Percentiles rank a stretch among this genome's conserved stretches.
Conservation (phyloP, 2,888 invertebrate species). For the Itoplectis maculator region DNA sequence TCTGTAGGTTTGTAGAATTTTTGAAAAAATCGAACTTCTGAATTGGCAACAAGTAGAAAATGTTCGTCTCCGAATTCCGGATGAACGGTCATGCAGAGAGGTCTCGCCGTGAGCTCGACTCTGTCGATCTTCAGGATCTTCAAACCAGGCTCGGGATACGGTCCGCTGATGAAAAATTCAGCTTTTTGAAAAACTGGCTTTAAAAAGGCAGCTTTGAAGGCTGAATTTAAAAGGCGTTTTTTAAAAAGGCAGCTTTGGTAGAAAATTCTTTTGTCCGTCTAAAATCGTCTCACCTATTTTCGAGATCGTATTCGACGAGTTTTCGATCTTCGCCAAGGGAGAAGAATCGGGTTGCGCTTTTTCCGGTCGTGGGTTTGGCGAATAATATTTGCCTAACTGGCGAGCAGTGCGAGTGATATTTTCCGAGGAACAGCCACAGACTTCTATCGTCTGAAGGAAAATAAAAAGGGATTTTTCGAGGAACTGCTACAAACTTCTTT, state of each 20-base stretch:
- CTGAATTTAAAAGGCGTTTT: background rate
- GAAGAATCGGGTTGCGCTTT: constrained; percentile 85
- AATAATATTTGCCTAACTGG: constrained; percentile 87
- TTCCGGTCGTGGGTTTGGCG: constrained; percentile 82
- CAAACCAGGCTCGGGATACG: constrained; percentile 78
- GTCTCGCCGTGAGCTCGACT: constrained; percentile 88
- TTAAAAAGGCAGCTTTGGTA: background rate
- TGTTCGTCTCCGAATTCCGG: constrained; percentile 83
- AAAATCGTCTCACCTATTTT: constrained; percentile 79
- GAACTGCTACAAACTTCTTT: no score
- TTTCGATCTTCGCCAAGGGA: constrained; percentile 87
- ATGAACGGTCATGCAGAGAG: constrained; percentile 86
- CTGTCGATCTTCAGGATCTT: constrained; percentile 84
- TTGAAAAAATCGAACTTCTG: constrained; percentile 85
- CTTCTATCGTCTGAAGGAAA: constrained; percentile 72
- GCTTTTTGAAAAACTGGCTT: no score
- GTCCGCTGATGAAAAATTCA: constrained; percentile 70
- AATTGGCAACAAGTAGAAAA: constrained; percentile 87
- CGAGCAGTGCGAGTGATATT: constrained; percentile 87
- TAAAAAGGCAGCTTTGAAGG: no score
- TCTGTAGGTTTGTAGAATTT: background rate
- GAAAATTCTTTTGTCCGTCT: background rate
- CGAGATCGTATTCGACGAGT: constrained; percentile 87
- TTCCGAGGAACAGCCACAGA: constrained; percentile 87
- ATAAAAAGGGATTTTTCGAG: constrained; percentile 73